A percentile compares a stretch with the other conserved stretches of the same genome.
phyloP scores from a whole-genome alignment of 2,797 vertebrate species.

The Apogon hyalosoma region DNA sequence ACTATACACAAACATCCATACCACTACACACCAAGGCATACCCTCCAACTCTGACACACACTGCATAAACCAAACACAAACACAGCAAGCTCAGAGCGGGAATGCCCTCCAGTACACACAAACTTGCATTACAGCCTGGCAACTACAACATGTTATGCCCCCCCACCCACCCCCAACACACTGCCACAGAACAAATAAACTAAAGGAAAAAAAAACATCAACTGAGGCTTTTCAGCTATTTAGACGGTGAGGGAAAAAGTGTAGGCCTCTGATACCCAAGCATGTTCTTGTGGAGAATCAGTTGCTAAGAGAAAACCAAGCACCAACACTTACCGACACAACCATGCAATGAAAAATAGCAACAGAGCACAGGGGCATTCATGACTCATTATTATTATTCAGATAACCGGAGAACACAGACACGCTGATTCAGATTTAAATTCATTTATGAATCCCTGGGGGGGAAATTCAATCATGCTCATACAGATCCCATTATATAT shows the following conservation, averaged over 20 bases:
- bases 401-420: conserved; percentile 12
- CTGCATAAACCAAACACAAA: conserved; percentile 37
- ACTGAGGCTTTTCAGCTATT: conserved; percentile 32
- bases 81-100: conserved; percentile 21
- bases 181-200: conserved; percentile 42
- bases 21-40: conserved; percentile 41
- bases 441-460: no score
- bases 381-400: conserved; percentile 28
- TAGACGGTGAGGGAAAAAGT: neutral
- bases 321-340: conserved; percentile 12
- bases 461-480: neutral
- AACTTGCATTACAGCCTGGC: conserved; percentile 30
- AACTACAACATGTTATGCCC: conserved; percentile 28
- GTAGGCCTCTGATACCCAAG: conserved; percentile 11
- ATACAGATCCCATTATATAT: conserved; percentile 9
- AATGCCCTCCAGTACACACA: conserved; percentile 17
- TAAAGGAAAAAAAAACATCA: conserved; percentile 35
- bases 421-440: neutral
- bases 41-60: conserved; percentile 28
- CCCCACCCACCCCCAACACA: neutral
- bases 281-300: conserved; percentile 20
- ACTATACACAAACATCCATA: conserved; percentile 29
- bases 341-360: conserved; percentile 21
- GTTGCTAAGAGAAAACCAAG: conserved; percentile 31
- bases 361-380: conserved; percentile 23